These are phyloP conservation scores for Hypena proboscidalis DNA, from an alignment of 2,888 invertebrate genomes.

Conservation along the genomic window DNA sequence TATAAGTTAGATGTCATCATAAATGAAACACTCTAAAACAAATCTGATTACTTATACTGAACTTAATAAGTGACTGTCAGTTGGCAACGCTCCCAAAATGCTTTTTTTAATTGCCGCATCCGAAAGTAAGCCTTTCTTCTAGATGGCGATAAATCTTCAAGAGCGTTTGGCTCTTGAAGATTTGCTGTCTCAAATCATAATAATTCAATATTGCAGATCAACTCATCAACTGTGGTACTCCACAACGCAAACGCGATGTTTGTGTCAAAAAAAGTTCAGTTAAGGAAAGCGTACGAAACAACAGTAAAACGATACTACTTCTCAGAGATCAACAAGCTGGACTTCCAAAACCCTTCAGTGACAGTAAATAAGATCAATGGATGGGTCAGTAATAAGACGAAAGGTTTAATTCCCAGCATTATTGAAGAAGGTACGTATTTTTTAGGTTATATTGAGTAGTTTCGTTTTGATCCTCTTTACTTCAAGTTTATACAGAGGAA, in stretches of 20 bases:
- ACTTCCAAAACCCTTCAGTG: conserved; percentile 75
- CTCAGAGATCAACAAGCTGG: conserved; percentile 74
- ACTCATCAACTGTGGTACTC: conserved; percentile 56
- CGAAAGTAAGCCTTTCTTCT: no score
- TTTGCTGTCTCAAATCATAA: background rate
- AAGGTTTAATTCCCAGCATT: conserved; percentile 82
- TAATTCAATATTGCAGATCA: conserved; percentile 53
- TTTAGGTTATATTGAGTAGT: no score
- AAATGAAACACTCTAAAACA: no score
- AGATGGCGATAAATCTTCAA: no score
- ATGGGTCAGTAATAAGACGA: conserved; percentile 86
- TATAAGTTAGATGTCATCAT: no score
- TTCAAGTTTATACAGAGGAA: no score
- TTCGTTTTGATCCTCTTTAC: no score
- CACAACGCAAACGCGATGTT: conserved; percentile 81
- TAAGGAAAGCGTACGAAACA: conserved; percentile 72
- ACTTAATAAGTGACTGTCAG: no score
- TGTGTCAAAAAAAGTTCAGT: conserved; percentile 65
- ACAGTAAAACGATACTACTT: conserved; percentile 76
- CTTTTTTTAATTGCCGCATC: no score
- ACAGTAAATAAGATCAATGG: conserved; percentile 82
- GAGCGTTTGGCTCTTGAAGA: no score
- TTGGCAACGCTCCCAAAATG: no score
- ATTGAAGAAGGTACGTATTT: conserved; percentile 79
- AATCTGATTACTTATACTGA: no score